These are phyloP conservation scores for Pluvianellus socialis DNA, from an alignment of 2,113 vertebrate species.

Conservation along the genomic window DNA sequence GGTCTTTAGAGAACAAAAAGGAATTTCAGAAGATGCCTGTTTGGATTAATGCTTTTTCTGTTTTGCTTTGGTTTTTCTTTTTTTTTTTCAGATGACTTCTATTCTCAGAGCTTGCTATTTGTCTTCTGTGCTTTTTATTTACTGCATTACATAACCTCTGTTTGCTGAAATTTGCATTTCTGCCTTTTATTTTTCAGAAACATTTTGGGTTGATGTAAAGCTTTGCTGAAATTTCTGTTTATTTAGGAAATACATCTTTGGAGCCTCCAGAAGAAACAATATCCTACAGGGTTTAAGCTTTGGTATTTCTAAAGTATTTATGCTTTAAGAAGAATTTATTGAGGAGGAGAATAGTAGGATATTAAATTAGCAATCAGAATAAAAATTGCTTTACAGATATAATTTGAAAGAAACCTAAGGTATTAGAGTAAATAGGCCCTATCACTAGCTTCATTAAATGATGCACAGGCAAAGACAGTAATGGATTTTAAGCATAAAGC, in stretches of 20 bases:
- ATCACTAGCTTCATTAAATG: not conserved
- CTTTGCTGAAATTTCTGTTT: slow-evolving; percentile 14
- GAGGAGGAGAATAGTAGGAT: not conserved
- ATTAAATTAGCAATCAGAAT: not conserved
- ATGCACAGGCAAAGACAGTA: not conserved
- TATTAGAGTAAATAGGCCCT: slow-evolving; percentile 1
- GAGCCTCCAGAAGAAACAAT: not conserved
- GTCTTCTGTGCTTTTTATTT: slow-evolving; percentile 1
- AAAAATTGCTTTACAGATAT: not conserved
- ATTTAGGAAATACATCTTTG: not conserved
- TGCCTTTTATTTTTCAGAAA: slow-evolving; percentile 7
- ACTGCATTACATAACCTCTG: not conserved
- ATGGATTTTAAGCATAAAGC: slow-evolving; percentile 3
- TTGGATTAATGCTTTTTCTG: not conserved
- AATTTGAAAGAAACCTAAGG: not conserved
- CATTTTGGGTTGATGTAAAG: not conserved
- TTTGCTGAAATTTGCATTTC: slow-evolving; percentile 22
- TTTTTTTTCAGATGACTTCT: not conserved
- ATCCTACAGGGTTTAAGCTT: not conserved
- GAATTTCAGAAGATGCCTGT: not conserved
- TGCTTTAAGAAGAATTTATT: not conserved
- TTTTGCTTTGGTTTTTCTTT: not conserved
- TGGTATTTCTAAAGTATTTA: not conserved
- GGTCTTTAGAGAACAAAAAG: not conserved
- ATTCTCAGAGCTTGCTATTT: not conserved